Base-by-base conservation (phyloP, 2,113 vertebrate species). In the Saiga tatarica region DNA sequence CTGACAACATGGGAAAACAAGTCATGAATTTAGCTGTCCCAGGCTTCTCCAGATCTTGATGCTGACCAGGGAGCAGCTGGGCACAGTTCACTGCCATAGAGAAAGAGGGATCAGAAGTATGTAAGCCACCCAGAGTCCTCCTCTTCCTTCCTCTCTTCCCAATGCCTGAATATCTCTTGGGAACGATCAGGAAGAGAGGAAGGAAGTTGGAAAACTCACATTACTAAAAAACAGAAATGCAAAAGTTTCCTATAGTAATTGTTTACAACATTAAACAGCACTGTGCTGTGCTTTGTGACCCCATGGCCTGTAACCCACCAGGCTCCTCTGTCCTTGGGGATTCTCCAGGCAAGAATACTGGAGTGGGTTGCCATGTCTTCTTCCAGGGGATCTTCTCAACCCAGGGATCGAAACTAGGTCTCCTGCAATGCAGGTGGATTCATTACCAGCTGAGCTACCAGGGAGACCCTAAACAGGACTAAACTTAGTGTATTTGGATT, bases 41-140 rank as follows among this genome's bases (percentile, higher is more conserved):
- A 15, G 17, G n/a, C 21, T 78, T 42, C 57, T 79, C 79, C 26
- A 26, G 16, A 9, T 50, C 19, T 39, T 2, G 6, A 28, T 71
- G 39, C 33, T 25, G 23, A 28, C 19, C 81, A 57, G 12, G 59
- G 87, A 57, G 52, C 21, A 36, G 53, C 1, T 19, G 11, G n/a
- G 42, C 21, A 45, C 25, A 47, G 45, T 8, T 33, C 23, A 0
- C 19, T 28, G 30, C 62, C 84, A 42, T 23, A 67, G 91, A 67
- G 36, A 17, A 33, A 47, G 25, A 10, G 11, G 76, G 21, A 26
- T 17, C 39, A 42, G 7, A 52, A 67, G 42, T 4, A n/a, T 26
- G 17, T 1, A 9, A 11, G 23, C n/a, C 11, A 57, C 11, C 10
- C 17, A 21, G 33, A 14, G 10, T 26, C 3, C 2, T 28, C 47